Base-by-base conservation (phyloP, 1,140 invertebrate species). In the Lepidurus arcticus region DNA sequence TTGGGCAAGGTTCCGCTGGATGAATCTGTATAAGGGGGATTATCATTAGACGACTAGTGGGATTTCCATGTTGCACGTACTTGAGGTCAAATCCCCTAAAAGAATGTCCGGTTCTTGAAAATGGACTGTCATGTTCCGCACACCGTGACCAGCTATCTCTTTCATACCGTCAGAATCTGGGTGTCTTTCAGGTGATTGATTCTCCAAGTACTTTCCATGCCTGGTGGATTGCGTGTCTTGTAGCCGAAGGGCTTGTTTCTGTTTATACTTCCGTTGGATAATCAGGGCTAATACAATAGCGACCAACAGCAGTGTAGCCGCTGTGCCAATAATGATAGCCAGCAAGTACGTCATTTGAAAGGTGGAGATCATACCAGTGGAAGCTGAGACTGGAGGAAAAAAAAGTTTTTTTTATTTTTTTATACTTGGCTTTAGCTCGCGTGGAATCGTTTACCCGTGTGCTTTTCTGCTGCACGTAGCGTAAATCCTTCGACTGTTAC, bases 401-500 rank as follows among this genome's bases (percentile, higher is more conserved):
- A 47, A 16, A 10, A 9, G 45, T 47, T 1, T 47, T 47, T 9
- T 47, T 11, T 11, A 4, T 11, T 47, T 47, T 47, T 47, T 6
- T 3, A 16, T 6, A 47, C 1, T 47, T 47, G 45, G 34, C 34
- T 34, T 34, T 34, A 34, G 34, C 34, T 34, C 2, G 34, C 34
- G 4, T 34, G 34, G 34, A 65, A 7, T 7, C 44, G 81, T 84
- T 86, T 86, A 90, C 93, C 92, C 86, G 91, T 91, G 84, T 94
- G 92, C 84, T 94, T 95, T 85, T 95, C 93, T 0, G 93, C 92
- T 76, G 92, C 89, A 80, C 92, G 86, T 9, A 95, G 84, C 11
- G 94, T 95, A 47, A 89, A 89, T 0, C 92, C 91, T 81, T 92
- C 90, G 1, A 95, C 83, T 1, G 90, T 88, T 74, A 91, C 90